phyloP scores from a whole-genome alignment of 1,140 invertebrate species.

The Drosophila kikkawai region DNA sequence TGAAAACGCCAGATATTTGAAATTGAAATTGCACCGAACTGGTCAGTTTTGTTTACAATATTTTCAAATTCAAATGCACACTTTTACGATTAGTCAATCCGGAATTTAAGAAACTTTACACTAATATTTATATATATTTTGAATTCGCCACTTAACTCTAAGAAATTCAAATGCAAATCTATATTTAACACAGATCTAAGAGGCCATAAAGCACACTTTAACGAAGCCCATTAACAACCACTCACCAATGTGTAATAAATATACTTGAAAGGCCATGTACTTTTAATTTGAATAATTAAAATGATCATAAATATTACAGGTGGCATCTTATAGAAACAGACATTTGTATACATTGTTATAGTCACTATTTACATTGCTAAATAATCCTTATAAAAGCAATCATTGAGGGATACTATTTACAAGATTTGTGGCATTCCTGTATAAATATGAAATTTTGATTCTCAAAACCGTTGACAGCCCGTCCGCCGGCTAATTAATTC shows the following conservation, averaged over 20 bases:
- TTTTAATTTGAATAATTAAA: constrained; percentile 25
- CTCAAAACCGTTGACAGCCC: constrained; percentile 10
- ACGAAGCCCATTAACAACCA: neutral
- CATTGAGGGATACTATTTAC: neutral
- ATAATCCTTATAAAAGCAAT: neutral
- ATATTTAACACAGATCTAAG: neutral
- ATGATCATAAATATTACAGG: constrained; percentile 9
- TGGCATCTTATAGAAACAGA: neutral
- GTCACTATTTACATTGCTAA: constrained; percentile 3
- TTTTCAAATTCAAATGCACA: neutral
- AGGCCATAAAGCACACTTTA: neutral
- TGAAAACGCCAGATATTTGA: constrained; percentile 26
- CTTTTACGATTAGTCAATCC: neutral
- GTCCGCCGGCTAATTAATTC: constrained; percentile 22
- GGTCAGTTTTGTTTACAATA: constrained; percentile 18
- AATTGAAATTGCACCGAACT: constrained; percentile 25
- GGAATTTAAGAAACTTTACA: neutral
- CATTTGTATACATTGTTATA: constrained; percentile 9
- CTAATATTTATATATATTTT: neutral
- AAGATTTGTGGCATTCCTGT: neutral
- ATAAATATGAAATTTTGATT: neutral
- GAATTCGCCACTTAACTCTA: neutral
- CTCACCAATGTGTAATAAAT: constrained; percentile 2
- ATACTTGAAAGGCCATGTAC: neutral
- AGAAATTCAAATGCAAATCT: neutral